These are phyloP conservation scores for Xyrauchen texanus DNA, from an alignment of 2,113 vertebrate species.

Conservation along the genomic window DNA sequence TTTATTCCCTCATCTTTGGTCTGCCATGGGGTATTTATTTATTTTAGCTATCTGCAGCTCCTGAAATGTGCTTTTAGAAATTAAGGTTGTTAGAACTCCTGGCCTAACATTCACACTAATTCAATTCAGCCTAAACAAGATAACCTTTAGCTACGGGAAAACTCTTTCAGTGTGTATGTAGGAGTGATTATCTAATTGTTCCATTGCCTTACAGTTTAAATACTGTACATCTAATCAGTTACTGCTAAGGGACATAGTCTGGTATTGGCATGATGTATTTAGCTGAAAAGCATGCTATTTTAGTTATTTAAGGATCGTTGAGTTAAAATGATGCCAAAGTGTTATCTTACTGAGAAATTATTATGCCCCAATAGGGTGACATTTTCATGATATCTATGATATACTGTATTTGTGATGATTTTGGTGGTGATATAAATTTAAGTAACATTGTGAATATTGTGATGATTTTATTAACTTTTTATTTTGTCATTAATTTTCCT, in stretches of 20 bases:
- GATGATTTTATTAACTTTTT: too few species aligned
- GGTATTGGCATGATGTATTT: too few species aligned
- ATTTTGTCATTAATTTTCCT: too few species aligned
- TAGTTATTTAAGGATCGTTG: too few species aligned
- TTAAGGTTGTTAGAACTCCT: constrained; percentile 37
- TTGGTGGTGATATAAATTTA: too few species aligned
- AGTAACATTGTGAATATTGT: too few species aligned
- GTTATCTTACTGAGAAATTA: too few species aligned
- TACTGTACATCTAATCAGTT: neutral
- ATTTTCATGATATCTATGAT: too few species aligned
- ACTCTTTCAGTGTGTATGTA: constrained; percentile 27
- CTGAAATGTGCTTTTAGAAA: constrained; percentile 47
- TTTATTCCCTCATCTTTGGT: constrained; percentile 17
- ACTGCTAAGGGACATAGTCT: neutral
- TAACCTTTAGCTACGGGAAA: constrained; percentile 34
- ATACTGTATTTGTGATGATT: too few species aligned
- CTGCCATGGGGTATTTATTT: constrained; percentile 14
- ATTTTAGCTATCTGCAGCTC: constrained; percentile 23
- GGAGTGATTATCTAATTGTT: constrained; percentile 38
- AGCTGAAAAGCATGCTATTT: too few species aligned
- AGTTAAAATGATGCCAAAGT: too few species aligned
- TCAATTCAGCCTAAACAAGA: constrained; percentile 58
- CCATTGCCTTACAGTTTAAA: neutral
- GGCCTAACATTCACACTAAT: constrained; percentile 43
- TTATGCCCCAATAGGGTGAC: too few species aligned